Evolutionary conservation across 2,888 invertebrate species (phyloP).

Genomic region (Ephialtes manifestator): DNA sequence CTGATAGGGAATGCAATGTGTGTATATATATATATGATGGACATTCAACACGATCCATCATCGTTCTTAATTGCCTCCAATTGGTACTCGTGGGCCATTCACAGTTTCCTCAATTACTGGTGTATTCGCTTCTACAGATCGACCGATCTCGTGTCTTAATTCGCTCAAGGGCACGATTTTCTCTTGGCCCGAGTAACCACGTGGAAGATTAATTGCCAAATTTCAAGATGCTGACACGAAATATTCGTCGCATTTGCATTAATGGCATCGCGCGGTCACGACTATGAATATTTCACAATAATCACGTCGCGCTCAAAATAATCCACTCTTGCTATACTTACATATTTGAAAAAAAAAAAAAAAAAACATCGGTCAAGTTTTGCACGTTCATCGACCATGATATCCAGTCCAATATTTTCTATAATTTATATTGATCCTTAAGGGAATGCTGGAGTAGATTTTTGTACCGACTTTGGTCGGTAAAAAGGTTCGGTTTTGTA

Average conservation of each 20-base stretch:
- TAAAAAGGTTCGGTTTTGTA: too few relatives aligned
- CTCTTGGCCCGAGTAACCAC: conserved; percentile 31
- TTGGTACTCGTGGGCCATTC: conserved; percentile 52
- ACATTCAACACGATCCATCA: conserved; percentile 52
- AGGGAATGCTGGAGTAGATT: too few relatives aligned
- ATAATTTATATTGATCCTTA: background rate
- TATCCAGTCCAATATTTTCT: background rate
- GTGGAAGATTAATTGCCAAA: conserved; percentile 43
- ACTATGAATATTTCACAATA: conserved; percentile 40
- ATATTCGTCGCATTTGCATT: conserved; percentile 37
- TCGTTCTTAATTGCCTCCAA: conserved; percentile 58
- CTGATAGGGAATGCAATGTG: background rate
- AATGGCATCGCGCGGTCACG: conserved; percentile 4
- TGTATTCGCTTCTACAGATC: background rate
- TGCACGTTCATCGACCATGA: background rate
- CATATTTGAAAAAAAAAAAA: background rate
- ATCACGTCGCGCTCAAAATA: conserved; percentile 26
- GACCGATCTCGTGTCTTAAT: conserved; percentile 18
- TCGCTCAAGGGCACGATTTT: conserved; percentile 31
- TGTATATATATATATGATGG: conserved; percentile 17
- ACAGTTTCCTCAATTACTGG: conserved; percentile 34
- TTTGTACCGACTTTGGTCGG: too few relatives aligned
- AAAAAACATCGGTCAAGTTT: background rate
- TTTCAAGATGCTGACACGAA: conserved; percentile 27
- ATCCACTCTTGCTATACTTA: background rate